phyloP scores from a whole-genome alignment of 2,113 vertebrate species.

The Pantherophis guttatus region DNA sequence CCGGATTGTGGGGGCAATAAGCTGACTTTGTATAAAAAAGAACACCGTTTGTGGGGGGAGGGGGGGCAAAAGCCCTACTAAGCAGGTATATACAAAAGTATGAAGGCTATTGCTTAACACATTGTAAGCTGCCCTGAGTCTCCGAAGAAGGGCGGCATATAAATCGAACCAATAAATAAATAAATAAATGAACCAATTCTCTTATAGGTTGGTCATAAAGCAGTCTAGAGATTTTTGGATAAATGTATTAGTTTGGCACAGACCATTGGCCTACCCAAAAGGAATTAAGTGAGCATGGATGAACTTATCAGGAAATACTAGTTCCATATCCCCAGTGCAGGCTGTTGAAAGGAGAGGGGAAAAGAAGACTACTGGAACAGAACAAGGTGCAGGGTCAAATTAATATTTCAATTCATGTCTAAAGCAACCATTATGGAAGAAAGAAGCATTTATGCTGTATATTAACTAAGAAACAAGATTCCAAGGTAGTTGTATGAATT shows the following conservation, averaged over 20 bases:
- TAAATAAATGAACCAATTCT: neutral
- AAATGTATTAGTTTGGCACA: neutral
- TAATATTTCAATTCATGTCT: neutral
- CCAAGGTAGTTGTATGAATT: neutral
- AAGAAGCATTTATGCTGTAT: neutral
- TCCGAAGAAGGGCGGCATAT: too few relatives aligned
- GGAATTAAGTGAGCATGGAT: neutral
- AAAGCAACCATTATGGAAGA: neutral
- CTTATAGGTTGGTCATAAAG: neutral
- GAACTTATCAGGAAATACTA: neutral
- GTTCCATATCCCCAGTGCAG: neutral
- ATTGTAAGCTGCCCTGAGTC: too few relatives aligned
- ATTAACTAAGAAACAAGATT: neutral
- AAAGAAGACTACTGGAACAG: neutral
- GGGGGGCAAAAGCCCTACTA: too few relatives aligned
- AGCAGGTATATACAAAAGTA: too few relatives aligned
- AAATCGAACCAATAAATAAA: too few relatives aligned
- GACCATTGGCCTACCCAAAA: neutral
- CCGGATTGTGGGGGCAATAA: too few relatives aligned
- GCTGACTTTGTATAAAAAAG: too few relatives aligned
- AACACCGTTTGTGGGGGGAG: too few relatives aligned
- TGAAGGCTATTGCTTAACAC: too few relatives aligned
- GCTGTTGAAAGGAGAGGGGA: neutral
- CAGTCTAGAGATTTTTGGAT: neutral
- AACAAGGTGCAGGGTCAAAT: neutral